These are phyloP conservation scores for Lycophotia porphyrea DNA, from an alignment of 2,888 invertebrate species.

Conservation along the genomic window DNA sequence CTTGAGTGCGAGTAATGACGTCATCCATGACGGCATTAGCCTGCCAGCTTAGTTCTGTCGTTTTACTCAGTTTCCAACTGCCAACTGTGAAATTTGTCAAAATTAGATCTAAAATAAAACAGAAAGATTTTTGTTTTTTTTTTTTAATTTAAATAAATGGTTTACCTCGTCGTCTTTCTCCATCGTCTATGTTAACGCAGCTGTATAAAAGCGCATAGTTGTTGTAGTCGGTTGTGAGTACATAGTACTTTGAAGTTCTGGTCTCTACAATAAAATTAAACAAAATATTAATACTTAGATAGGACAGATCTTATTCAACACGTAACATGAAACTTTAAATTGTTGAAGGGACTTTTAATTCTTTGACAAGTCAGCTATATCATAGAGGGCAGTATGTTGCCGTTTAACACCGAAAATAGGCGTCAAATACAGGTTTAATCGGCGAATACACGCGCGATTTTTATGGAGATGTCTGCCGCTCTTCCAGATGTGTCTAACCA, in stretches of 20 bases:
- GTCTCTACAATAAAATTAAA: conserved; percentile 54
- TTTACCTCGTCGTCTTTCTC: conserved; percentile 80
- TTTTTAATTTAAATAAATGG: not conserved
- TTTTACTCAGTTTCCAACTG: conserved; percentile 85
- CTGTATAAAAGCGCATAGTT: conserved; percentile 82
- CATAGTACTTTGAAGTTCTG: conserved; percentile 73
- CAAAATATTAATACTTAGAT: not conserved
- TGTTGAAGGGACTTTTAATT: not conserved
- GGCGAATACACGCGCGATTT: no score
- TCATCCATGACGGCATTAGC: conserved; percentile 71
- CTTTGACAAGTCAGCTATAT: not conserved
- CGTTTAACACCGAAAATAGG: no score
- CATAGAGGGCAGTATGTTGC: not conserved
- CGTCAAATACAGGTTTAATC: no score
- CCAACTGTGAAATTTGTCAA: conserved; percentile 72
- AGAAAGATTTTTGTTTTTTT: not conserved
- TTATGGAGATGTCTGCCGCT: no score
- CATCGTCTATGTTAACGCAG: conserved; percentile 75
- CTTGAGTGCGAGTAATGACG: conserved; percentile 76
- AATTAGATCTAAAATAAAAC: not conserved
- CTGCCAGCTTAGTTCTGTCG: conserved; percentile 66
- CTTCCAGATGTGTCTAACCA: no score
- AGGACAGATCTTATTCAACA: not conserved
- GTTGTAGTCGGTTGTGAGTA: conserved; percentile 82
- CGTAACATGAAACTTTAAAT: not conserved